phyloP scores from a whole-genome alignment of 35 echinoderm and acorn worm species.

The Lytechinus variegatus region DNA sequence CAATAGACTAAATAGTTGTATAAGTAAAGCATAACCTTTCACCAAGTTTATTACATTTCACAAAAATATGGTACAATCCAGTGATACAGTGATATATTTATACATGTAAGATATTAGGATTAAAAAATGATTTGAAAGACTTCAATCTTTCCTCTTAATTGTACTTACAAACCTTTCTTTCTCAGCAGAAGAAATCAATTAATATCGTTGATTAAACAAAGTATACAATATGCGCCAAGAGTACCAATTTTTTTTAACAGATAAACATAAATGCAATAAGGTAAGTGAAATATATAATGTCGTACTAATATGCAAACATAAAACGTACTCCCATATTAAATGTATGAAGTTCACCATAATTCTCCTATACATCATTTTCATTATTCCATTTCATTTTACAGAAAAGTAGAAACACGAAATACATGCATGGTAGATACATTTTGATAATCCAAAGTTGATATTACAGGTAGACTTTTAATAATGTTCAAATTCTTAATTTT shows the following conservation, averaged over 20 bases:
- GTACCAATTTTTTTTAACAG: not conserved
- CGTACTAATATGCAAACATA: too few relatives aligned
- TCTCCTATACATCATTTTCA: too few relatives aligned
- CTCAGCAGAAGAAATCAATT: not conserved
- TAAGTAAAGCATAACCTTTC: not conserved
- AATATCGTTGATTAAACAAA: not conserved
- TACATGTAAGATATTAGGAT: not conserved
- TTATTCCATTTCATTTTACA: too few relatives aligned
- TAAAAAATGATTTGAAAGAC: not conserved
- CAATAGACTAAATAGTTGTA: not conserved
- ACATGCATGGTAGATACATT: too few relatives aligned
- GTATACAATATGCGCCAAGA: not conserved
- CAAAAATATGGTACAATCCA: not conserved
- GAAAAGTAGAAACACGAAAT: too few relatives aligned
- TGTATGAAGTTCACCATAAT: too few relatives aligned
- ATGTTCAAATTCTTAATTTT: too few relatives aligned
- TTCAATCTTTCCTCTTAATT: not conserved
- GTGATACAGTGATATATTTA: not conserved
- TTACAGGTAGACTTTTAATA: too few relatives aligned
- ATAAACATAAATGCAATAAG: too few relatives aligned
- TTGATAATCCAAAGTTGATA: too few relatives aligned
- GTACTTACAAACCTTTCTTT: not conserved
- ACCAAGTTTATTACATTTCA: not conserved
- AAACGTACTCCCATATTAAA: too few relatives aligned
- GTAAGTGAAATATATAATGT: too few relatives aligned